phyloP scores from a whole-genome alignment of 2,888 invertebrate genomes.

The Eurytoma adleriae region DNA sequence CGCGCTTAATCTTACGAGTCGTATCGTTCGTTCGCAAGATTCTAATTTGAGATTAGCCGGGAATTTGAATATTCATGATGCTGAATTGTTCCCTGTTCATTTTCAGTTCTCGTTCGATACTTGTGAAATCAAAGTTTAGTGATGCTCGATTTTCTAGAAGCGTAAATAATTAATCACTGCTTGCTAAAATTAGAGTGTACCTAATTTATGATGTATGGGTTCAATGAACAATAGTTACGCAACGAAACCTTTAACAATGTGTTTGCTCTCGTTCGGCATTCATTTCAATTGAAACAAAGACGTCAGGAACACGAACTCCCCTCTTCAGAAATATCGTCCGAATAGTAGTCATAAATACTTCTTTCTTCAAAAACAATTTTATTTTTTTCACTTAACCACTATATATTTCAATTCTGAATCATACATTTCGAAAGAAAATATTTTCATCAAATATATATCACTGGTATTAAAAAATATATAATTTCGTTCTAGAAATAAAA shows the following conservation, averaged over 20 bases:
- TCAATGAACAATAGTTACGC: constrained; percentile 10
- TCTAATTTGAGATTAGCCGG: constrained; percentile 40
- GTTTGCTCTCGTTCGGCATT: constrained; percentile 53
- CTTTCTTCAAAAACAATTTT: neutral
- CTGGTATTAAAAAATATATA: neutral
- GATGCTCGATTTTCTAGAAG: neutral
- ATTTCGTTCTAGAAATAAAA: neutral
- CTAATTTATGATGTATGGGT: neutral
- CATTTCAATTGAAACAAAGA: constrained; percentile 61
- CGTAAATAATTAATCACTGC: neutral
- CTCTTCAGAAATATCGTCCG: constrained; percentile 7
- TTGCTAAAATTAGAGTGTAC: constrained; percentile 2
- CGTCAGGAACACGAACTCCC: constrained; percentile 51
- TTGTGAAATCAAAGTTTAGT: neutral
- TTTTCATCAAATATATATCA: neutral
- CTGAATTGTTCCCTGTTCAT: constrained; percentile 14
- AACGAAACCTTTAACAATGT: neutral
- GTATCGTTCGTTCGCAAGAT: constrained; percentile 44
- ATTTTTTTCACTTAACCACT: neutral
- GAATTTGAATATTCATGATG: constrained; percentile 45
- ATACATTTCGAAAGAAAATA: too few relatives aligned
- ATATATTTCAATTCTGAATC: too few relatives aligned
- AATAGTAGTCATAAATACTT: constrained; percentile 34
- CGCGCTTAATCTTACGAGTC: constrained; percentile 29
- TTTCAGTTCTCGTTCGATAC: neutral